Evolutionary conservation across 2,797 vertebrate genomes (phyloP).

Genomic region (Dermochelys coriacea): DNA sequence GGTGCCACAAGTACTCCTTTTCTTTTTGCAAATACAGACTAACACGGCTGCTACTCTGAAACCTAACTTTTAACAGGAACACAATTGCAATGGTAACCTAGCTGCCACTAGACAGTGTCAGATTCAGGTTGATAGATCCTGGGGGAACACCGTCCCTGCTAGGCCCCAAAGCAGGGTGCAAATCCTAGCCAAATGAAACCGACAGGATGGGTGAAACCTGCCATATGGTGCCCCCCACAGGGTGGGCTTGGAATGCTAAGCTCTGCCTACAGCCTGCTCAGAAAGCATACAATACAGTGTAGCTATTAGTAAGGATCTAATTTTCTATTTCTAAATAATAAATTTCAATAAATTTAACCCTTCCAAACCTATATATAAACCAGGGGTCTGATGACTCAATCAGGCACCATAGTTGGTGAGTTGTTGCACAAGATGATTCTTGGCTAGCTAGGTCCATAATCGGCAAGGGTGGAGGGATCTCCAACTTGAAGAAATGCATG

Average conservation of each 20-base stretch:
- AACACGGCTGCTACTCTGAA: no score
- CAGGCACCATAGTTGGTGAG: background rate
- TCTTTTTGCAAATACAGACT: no score
- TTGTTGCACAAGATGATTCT: background rate
- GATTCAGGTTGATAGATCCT: background rate
- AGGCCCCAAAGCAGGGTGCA: conserved; percentile 31
- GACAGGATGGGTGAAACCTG: conserved; percentile 8
- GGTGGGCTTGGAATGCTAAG: background rate
- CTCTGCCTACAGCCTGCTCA: no score
- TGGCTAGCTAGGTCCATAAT: background rate
- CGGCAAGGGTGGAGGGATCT: background rate
- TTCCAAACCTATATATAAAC: background rate
- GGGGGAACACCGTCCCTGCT: conserved; percentile 17
- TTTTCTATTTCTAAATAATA: no score
- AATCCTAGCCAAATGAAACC: background rate
- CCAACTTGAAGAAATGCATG: no score
- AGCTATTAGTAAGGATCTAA: no score
- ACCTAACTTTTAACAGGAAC: background rate
- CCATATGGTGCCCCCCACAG: background rate
- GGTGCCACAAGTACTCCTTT: no score
- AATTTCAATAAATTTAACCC: no score
- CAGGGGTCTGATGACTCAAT: background rate
- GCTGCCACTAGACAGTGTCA: conserved; percentile 11
- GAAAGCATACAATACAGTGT: background rate
- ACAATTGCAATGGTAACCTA: background rate